These are phyloP conservation scores for Motacilla tschutschensis DNA, from an alignment of 2,113 vertebrate genomes.

Conservation along the genomic window DNA sequence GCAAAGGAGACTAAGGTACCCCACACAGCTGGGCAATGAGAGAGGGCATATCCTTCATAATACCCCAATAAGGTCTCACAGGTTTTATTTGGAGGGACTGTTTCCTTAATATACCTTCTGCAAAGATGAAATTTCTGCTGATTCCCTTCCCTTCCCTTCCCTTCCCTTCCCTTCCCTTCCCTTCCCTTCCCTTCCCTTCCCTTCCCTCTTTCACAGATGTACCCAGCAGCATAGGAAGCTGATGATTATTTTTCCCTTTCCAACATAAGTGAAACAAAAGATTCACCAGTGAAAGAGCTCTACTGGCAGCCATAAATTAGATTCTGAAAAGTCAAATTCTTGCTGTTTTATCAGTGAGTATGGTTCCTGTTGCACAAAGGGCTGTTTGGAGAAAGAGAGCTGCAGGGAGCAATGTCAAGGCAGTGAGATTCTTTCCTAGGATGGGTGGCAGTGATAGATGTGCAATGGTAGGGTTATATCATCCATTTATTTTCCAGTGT, in stretches of 20 bases:
- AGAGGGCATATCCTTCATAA: neutral
- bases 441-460: neutral
- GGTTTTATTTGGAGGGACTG: neutral
- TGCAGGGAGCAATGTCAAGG: neutral
- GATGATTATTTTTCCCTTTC: neutral
- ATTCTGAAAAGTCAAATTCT: neutral
- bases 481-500: neutral
- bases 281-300: neutral
- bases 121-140: neutral
- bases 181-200: neutral
- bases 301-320: neutral
- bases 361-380: neutral
- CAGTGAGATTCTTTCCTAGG: neutral
- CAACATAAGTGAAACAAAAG: neutral
- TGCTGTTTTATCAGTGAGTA: neutral
- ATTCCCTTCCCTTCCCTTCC: neutral
- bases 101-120: neutral
- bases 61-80: neutral
- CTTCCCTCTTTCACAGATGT: neutral
- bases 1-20: neutral
- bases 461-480: neutral
- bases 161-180: neutral
- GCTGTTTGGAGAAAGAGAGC: neutral
- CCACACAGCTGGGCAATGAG: neutral
- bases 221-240: neutral